Percentiles rank a stretch among this genome's conserved stretches.
These are phyloP conservation scores for Eupeodes luniger DNA, from an alignment of 2,888 invertebrate species.

Conservation along the genomic window DNA sequence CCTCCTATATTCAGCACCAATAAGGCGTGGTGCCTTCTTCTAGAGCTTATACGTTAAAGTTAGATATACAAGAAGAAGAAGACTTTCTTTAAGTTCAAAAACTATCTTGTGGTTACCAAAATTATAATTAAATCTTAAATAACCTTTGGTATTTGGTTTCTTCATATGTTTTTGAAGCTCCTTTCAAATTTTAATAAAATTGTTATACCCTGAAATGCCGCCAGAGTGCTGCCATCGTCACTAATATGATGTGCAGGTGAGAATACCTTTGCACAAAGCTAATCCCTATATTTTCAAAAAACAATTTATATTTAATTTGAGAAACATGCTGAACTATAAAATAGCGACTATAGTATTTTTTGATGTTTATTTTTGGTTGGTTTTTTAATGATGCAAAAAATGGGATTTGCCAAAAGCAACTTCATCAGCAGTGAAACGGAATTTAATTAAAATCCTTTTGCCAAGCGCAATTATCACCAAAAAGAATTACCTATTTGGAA, in stretches of 20 bases:
- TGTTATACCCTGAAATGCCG: too few species aligned
- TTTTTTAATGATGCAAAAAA: background rate
- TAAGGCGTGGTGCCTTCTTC: too few species aligned
- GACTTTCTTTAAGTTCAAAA: background rate
- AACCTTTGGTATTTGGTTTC: background rate
- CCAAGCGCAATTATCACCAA: conserved; percentile 17
- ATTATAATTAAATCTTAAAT: background rate
- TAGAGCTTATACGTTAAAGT: too few species aligned
- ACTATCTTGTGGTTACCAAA: background rate
- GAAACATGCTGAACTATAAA: background rate
- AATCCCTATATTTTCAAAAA: background rate
- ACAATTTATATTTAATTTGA: background rate
- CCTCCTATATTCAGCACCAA: too few species aligned
- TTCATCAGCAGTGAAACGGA: conserved; percentile 14
- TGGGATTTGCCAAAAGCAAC: conserved; percentile 13
- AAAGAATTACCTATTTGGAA: conserved; percentile 1
- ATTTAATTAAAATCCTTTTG: conserved; percentile 22
- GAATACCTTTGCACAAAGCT: background rate
- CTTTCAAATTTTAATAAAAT: too few species aligned
- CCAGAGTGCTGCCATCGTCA: too few species aligned
- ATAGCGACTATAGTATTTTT: background rate
- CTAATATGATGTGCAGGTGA: too few species aligned
- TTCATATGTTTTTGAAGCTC: background rate
- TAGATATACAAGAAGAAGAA: background rate
- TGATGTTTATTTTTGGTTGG: background rate